Base-by-base conservation (phyloP, 2,888 invertebrate genomes). In the Drosophila paucipuncta region DNA sequence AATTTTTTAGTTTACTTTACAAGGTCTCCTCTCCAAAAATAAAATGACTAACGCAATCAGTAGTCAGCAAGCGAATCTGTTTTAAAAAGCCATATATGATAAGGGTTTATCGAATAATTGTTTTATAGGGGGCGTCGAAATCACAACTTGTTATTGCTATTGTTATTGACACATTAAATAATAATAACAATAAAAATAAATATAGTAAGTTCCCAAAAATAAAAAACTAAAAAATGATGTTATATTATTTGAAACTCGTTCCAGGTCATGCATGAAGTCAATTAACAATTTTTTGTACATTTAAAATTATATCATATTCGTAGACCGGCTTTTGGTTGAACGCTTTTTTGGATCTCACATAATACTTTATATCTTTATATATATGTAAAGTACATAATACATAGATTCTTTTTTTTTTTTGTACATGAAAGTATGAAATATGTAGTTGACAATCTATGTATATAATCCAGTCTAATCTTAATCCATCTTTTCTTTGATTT, bases 91-190 rank as follows among this genome's bases (percentile, higher is more conserved):
- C 10, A 31, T 37, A 52, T 18, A 22, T 31, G 71, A 76, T 80
- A 71, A 71, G 54, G 49, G 2, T 30, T 59, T 59, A 76, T 75
- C 69, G 25, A 49, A 22, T 16, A 10, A 28, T 62, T 43, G 7
- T 25, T 11, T n/a, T 10, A 39, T 31, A 43, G 33, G 73, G 61
- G 75, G 75, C 75, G 75, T 61, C 54, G 1, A 53, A 63, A 70
- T 58, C 43, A 70, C 61, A 54, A 53, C 47, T 65, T 54, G 28
- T 60, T 28, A 41, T 30, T 65, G 49, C 55, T 47, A 11, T 43
- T 5, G 22, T 43, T 43, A 43, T 31, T 22, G 28, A 41, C 33
- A 39, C 9, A 55, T 60, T 63, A 66, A 37, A 43, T 6, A 43
- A 5, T 22, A 22, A 43, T 11, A 6, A 2, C 37, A 37, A 22